These are phyloP conservation scores for Dysmachus trigonus DNA, from an alignment of 2,888 invertebrate species.

Conservation along the genomic window DNA sequence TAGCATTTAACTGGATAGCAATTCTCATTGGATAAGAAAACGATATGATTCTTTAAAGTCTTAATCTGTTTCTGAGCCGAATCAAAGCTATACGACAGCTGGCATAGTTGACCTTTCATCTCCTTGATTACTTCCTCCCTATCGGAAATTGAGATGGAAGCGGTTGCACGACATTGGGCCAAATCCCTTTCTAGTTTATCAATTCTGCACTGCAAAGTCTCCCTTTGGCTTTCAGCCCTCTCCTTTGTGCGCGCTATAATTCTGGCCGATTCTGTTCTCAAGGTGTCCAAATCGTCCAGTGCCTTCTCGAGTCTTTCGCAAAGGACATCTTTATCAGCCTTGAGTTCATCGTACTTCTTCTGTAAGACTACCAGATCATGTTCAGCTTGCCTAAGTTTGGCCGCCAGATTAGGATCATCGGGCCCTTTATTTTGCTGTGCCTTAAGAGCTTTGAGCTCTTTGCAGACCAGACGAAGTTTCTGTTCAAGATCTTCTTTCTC, in stretches of 20 bases:
- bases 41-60: constrained; percentile 59
- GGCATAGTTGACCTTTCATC: constrained; percentile 60
- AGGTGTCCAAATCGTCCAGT: constrained; percentile 56
- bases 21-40: constrained; percentile 8
- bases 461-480: constrained; percentile 50
- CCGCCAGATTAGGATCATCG: constrained; percentile 43
- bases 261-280: constrained; percentile 57
- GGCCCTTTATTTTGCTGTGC: constrained; percentile 57
- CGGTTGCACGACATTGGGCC: constrained; percentile 60
- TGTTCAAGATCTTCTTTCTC: constrained; percentile 58
- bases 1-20: not conserved
- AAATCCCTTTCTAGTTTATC: constrained; percentile 61
- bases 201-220: constrained; percentile 59
- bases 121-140: constrained; percentile 61
- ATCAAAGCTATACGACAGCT: constrained; percentile 61
- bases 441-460: constrained; percentile 55
- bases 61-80: constrained; percentile 63
- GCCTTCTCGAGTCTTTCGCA: constrained; percentile 51
- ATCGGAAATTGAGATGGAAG: constrained; percentile 58
- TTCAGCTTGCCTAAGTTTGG: constrained; percentile 57
- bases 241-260: constrained; percentile 60
- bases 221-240: constrained; percentile 59
- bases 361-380: constrained; percentile 59
- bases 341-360: constrained; percentile 58
- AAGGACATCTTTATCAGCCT: constrained; percentile 52